phyloP scores from a whole-genome alignment of 2,113 vertebrate species.

The Dolichallabes microphthalmus region DNA sequence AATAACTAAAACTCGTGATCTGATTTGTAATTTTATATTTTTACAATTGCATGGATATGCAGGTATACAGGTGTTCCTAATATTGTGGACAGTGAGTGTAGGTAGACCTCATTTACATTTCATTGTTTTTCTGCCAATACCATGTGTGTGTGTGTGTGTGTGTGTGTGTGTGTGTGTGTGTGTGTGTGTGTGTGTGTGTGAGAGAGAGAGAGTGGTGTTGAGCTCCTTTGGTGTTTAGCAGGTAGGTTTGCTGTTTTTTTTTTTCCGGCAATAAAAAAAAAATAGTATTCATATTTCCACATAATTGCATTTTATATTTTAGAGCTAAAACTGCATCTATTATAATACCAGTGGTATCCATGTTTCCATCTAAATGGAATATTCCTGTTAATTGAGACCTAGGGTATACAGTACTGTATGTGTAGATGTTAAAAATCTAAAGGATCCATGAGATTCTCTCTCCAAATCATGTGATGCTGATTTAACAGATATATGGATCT shows the following conservation, averaged over 20 bases:
- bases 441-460: background rate
- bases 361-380: background rate
- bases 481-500: background rate
- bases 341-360: background rate
- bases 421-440: background rate
- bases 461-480: background rate
- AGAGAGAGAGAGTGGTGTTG: background rate
- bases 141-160: background rate
- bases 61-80: background rate
- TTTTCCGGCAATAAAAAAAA: background rate
- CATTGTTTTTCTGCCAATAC: background rate
- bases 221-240: background rate
- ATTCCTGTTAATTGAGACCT: background rate
- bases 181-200: background rate
- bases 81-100: background rate
- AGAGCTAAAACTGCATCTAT: background rate
- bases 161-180: background rate
- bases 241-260: background rate
- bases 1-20: no score
- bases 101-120: background rate
- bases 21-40: background rate
- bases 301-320: background rate
- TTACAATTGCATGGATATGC: background rate
- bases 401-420: background rate
- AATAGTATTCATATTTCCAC: background rate